Percentiles rank a stretch among this genome's conserved stretches.
Conservation (phyloP, 2,113 vertebrate genomes). For the Forbesichthys papilliferus region DNA sequence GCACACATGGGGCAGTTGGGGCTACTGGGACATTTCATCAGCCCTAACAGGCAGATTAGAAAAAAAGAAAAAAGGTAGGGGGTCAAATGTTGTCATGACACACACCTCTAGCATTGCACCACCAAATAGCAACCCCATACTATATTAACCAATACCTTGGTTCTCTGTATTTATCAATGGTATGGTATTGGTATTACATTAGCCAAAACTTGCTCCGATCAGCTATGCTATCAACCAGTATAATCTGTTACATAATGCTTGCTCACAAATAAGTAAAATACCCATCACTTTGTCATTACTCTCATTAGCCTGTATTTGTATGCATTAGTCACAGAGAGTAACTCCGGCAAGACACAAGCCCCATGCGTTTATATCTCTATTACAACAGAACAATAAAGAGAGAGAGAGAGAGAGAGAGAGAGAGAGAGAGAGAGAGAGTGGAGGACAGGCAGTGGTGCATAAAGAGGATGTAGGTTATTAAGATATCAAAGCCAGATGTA, state of each 20-base stretch:
- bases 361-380: conserved; percentile 55
- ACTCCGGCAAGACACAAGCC: conserved; percentile 57
- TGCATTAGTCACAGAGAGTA: conserved; percentile 68
- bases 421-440: not conserved
- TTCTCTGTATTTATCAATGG: conserved; percentile 32
- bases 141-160: conserved; percentile 32
- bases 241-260: conserved; percentile 53
- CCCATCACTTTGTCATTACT: conserved; percentile 57
- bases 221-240: conserved; percentile 43
- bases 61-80: conserved; percentile 7
- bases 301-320: conserved; percentile 57
- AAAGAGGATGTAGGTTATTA: not conserved
- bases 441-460: conserved; percentile 24
- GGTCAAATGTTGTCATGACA: conserved; percentile 6
- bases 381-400: conserved; percentile 26
- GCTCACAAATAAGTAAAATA: conserved; percentile 51
- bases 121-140: conserved; percentile 23
- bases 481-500: conserved; percentile 32
- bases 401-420: conserved; percentile 3
- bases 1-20: conserved; percentile 83
- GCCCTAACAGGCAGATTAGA: conserved; percentile 69
- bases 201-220: conserved; percentile 37
- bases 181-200: conserved; percentile 44
- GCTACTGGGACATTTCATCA: conserved; percentile 85
- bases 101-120: conserved; percentile 13